Base-by-base conservation (phyloP, 2,113 vertebrate genomes). In the Synchiropus splendidus region DNA sequence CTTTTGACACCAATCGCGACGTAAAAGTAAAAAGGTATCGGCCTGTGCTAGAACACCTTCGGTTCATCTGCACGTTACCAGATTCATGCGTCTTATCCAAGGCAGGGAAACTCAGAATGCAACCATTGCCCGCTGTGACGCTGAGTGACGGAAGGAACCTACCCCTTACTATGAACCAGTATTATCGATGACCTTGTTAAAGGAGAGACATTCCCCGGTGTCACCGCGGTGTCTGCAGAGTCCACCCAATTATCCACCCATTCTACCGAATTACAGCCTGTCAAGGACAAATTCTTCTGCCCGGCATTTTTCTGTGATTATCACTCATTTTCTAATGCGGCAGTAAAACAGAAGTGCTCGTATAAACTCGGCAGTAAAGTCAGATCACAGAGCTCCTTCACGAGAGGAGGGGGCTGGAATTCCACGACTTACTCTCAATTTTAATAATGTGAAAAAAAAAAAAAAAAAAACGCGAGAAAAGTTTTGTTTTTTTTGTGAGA, bases 141-240 rank as follows among this genome's bases (percentile, higher is more conserved):
- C 44, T 43, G 53, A 39, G 2, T 34, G 64, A 58, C 30, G 53
- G 70, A 18, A 60, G 54, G 63, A 64, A 65, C 68, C 61, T 75
- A n/a, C 72, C 69, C 55, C 63, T 71, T 61, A 48, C 51, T 52
- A 59, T 79, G 72, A 67, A 60, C 38, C 18, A 18, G 51, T 13
- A 65, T 70, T 61, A 67, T 59, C 49, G 33, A 47, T 36, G 64
- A 72, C 61, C 70, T 67, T 50, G 58, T 75, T 70, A 72, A 77
- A 77, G 69, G 57, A 50, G 58, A 54, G 77, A 70, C 75, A 78
- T 75, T 81, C 78, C 64, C 69, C 39, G 18, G 42, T 63, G 79
- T 74, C 74, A 74, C 76, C 72, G 52, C 31, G 9, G 51, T 66
- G 79, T 79, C 74, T 75, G 62, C 59, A 59, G 43, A 63, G 58